Conservation (phyloP, 1,140 invertebrate species). For the Drosophila repletoides region DNA sequence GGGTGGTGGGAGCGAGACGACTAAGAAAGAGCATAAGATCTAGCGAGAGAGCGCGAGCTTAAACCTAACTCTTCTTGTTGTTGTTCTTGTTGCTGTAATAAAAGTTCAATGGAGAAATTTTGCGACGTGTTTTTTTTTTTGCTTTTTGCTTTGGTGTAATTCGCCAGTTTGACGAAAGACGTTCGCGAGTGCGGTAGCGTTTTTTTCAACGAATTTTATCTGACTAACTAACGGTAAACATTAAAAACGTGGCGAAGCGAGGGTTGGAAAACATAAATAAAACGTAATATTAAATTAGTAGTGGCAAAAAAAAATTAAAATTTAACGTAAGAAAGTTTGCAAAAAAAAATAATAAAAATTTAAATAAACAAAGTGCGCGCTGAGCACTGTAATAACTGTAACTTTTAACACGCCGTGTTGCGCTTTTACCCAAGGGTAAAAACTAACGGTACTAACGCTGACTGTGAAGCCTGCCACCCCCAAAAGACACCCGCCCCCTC, state of each 20-base stretch:
- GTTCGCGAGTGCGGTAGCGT: conserved; percentile 63
- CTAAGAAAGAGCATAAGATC: conserved; percentile 3
- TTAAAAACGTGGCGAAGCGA: conserved; percentile 19
- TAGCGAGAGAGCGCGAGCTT: conserved; percentile 28
- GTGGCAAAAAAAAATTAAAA: conserved; percentile 21
- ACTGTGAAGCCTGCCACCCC: neutral
- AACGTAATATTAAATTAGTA: conserved; percentile 24
- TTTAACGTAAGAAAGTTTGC: neutral
- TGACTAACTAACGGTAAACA: conserved; percentile 15
- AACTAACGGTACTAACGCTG: too few species aligned
- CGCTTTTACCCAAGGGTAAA: conserved; percentile 29
- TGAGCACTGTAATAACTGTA: conserved; percentile 18
- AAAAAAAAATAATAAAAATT: conserved; percentile 2
- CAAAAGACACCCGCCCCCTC: neutral
- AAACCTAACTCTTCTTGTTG: conserved; percentile 19
- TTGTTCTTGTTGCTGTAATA: conserved; percentile 36
- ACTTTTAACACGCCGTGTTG: conserved; percentile 37
- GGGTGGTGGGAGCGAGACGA: conserved; percentile 13
- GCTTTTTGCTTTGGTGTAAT: too few species aligned
- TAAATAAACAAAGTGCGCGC: neutral
- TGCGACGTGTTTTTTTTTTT: conserved; percentile 47
- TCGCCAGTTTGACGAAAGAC: conserved; percentile 66
- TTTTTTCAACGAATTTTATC: neutral
- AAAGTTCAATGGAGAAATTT: conserved; percentile 62
- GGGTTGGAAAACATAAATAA: conserved; percentile 29